These are phyloP conservation scores for Pheosia tremula DNA, from an alignment of 2,888 invertebrate genomes.

Conservation along the genomic window DNA sequence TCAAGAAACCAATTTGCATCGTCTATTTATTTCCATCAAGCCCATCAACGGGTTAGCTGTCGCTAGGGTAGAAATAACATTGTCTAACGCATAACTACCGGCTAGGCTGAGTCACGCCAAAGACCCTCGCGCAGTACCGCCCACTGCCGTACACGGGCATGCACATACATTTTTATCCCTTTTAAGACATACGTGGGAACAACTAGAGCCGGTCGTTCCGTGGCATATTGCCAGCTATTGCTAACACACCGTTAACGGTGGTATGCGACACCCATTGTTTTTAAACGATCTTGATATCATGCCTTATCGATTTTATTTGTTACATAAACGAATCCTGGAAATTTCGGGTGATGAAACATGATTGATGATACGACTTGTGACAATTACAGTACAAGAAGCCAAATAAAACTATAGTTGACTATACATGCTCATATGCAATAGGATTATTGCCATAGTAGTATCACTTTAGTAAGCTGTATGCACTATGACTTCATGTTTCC, in stretches of 20 bases:
- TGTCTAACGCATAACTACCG: conserved; percentile 22
- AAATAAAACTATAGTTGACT: no score
- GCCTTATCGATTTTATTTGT: conserved; percentile 33
- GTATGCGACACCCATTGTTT: conserved; percentile 56
- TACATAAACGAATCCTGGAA: conserved; percentile 13
- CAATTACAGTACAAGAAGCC: no score
- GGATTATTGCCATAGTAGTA: not conserved
- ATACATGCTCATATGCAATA: no score
- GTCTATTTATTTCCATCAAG: conserved; percentile 29
- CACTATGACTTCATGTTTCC: not conserved
- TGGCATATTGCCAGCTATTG: conserved; percentile 58
- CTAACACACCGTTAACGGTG: conserved; percentile 30
- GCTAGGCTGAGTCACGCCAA: conserved; percentile 50
- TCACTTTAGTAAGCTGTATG: not conserved
- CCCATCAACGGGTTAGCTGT: conserved; percentile 22
- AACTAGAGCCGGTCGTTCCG: conserved; percentile 45
- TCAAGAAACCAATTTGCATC: not conserved
- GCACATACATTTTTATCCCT: conserved; percentile 66
- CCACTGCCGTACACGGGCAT: conserved; percentile 58
- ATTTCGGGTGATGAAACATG: not conserved
- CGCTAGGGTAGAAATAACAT: conserved; percentile 26
- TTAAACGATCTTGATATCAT: conserved; percentile 39
- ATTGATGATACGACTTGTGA: no score
- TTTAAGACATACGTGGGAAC: conserved; percentile 64
- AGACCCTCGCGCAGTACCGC: conserved; percentile 48